These are phyloP conservation scores for Papilio dardanus DNA, from an alignment of 1,140 invertebrate genomes.

Conservation along the genomic window DNA sequence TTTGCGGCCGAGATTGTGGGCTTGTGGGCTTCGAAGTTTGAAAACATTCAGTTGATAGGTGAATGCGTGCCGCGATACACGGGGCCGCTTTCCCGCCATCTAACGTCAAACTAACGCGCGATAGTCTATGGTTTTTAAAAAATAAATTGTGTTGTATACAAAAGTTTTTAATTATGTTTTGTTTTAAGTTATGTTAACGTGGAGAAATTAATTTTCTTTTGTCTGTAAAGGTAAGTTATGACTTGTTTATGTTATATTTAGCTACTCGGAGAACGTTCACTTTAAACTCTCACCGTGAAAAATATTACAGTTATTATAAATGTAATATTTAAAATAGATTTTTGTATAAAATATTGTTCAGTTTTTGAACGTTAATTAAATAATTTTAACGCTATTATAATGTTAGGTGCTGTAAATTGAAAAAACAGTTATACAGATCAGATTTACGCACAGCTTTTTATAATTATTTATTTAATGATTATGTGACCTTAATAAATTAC, in stretches of 20 bases:
- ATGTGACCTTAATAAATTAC: neutral
- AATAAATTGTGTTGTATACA: slow-evolving; percentile 38
- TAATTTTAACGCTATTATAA: neutral
- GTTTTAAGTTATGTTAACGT: slow-evolving; percentile 33
- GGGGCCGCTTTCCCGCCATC: slow-evolving; percentile 46
- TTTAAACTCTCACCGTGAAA: slow-evolving; percentile 20
- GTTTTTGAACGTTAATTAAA: neutral
- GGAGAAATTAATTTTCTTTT: neutral
- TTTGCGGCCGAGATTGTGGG: slow-evolving; percentile 47
- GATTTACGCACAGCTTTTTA: no score
- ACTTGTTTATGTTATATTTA: neutral
- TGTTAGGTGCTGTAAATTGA: neutral
- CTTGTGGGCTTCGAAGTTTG: slow-evolving; percentile 42
- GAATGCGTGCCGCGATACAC: slow-evolving; percentile 53
- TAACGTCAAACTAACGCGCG: slow-evolving; percentile 49
- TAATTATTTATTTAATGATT: no score
- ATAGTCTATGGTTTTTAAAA: slow-evolving; percentile 28
- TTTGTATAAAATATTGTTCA: neutral
- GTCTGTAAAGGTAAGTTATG: slow-evolving; percentile 9
- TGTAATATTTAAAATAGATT: neutral
- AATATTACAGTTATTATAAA: slow-evolving; percentile 16
- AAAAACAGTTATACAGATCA: no score
- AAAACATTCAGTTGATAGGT: slow-evolving; percentile 64
- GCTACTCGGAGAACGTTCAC: slow-evolving; percentile 22
- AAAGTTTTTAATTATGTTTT: slow-evolving; percentile 35